Conservation (phyloP, 2,113 vertebrate genomes). For the Leptocoma aspasia region DNA sequence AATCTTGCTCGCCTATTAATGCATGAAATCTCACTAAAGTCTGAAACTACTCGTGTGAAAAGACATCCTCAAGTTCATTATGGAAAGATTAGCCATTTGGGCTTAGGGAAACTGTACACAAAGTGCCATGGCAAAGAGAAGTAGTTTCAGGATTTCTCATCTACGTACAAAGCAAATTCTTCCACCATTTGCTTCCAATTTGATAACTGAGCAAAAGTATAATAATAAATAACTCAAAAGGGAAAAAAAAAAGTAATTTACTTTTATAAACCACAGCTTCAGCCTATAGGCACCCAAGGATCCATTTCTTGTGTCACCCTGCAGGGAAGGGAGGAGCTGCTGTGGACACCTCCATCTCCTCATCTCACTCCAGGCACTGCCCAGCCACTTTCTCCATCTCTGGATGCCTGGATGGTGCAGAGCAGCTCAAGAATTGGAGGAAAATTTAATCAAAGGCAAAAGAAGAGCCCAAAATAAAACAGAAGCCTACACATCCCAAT, state of each 20-base stretch:
- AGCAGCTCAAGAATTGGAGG: neutral
- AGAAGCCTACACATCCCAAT: neutral
- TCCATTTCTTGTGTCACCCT: neutral
- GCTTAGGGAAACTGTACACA: neutral
- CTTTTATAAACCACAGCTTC: conserved; percentile 17
- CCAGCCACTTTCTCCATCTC: neutral
- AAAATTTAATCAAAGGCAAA: neutral
- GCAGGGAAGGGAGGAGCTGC: neutral
- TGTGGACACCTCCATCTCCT: neutral
- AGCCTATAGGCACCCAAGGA: fast-evolving
- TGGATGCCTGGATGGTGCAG: neutral
- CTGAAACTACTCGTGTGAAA: conserved; percentile 19
- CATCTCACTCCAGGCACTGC: neutral
- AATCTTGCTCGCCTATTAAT: neutral
- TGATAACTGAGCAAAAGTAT: neutral
- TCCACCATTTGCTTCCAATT: conserved; percentile 44
- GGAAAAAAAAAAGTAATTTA: neutral
- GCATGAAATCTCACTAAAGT: conserved; percentile 36
- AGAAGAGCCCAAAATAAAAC: neutral
- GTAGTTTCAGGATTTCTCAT: neutral
- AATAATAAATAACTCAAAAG: conserved; percentile 22
- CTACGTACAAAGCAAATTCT: conserved; percentile 37
- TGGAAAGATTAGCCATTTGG: conserved; percentile 30
- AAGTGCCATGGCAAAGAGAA: neutral
- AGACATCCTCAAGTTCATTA: conserved; percentile 29